Percentiles rank a stretch among this genome's conserved stretches.
These are phyloP conservation scores for Mimachlamys varia DNA, from an alignment of 2,888 invertebrate genomes.

Conservation along the genomic window DNA sequence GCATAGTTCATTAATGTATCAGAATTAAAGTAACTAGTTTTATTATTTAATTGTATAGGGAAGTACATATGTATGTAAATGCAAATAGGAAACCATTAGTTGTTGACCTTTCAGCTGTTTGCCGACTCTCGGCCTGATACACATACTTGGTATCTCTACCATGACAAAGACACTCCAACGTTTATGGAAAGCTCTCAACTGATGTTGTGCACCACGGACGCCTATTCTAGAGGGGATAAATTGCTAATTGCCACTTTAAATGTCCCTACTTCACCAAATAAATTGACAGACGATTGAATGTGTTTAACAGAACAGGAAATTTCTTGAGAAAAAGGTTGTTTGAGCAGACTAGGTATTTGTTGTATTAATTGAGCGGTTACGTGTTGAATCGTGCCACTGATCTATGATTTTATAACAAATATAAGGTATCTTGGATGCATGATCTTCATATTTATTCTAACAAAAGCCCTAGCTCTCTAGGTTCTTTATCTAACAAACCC, in stretches of 20 bases:
- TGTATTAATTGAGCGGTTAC: background rate
- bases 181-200: background rate
- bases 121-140: background rate
- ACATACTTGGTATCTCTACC: background rate
- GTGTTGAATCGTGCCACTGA: background rate
- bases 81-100: background rate
- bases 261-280: background rate
- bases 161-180: background rate
- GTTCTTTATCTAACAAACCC: no score
- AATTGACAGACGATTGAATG: background rate
- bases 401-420: no score
- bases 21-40: background rate
- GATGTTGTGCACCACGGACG: background rate
- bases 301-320: background rate
- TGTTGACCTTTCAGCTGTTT: background rate
- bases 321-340: background rate
- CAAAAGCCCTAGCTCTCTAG: no score
- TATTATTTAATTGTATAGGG: background rate
- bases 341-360: background rate
- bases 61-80: background rate
- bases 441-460: no score
- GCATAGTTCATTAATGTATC: background rate
- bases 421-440: no score
- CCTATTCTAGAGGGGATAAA: background rate
- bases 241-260: background rate